phyloP scores from a whole-genome alignment of 1,140 invertebrate genomes.

The Scylla paramamosain region DNA sequence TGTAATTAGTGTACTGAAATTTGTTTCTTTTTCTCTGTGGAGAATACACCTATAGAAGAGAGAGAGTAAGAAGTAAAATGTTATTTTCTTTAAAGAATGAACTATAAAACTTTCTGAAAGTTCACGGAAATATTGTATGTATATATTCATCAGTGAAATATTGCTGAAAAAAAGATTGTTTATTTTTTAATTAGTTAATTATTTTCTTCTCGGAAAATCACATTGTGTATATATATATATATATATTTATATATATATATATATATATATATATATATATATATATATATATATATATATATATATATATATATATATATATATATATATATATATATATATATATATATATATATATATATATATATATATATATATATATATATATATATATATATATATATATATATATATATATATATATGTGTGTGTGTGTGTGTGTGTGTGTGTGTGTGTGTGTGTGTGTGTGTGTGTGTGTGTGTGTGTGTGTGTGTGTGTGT shows the following conservation, averaged over 20 bases:
- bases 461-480: conserved; percentile 4
- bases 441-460: conserved; percentile 20
- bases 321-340: conserved; percentile 47
- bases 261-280: conserved; percentile 27
- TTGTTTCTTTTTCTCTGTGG: too few relatives aligned
- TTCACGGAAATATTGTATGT: too few relatives aligned
- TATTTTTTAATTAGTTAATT: too few relatives aligned
- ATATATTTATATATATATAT: conserved; percentile 41
- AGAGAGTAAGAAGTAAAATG: too few relatives aligned
- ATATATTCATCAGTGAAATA: too few relatives aligned
- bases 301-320: conserved; percentile 46
- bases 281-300: conserved; percentile 51
- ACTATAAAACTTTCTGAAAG: too few relatives aligned
- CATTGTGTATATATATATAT: conserved; percentile 39
- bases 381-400: conserved; percentile 55
- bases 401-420: conserved; percentile 55
- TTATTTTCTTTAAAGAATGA: too few relatives aligned
- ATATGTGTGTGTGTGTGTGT: conserved; percentile 25
- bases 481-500: neutral
- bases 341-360: conserved; percentile 53
- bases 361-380: conserved; percentile 51
- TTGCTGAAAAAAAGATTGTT: too few relatives aligned
- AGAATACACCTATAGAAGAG: too few relatives aligned
- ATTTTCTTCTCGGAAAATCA: too few relatives aligned
- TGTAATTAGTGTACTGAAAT: too few relatives aligned